Evolutionary conservation across 2,113 vertebrate species (phyloP), one percentile per base, ranked within the genome.

Genomic region (Oenanthe oenanthe): DNA sequence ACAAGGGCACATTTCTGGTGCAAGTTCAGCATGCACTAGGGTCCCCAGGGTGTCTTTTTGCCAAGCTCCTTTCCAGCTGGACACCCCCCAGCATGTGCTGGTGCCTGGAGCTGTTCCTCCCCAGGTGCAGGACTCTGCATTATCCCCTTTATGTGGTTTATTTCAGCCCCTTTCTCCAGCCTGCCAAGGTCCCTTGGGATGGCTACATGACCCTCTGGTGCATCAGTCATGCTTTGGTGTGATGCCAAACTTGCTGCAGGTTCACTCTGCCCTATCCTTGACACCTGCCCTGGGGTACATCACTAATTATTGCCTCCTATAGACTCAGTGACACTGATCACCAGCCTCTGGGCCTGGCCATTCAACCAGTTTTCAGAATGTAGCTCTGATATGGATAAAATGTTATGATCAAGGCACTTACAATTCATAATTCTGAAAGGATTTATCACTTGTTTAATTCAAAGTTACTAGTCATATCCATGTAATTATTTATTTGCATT

Each of bases 261-360:
- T 51, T 65, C n/a, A 8, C 12, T 67, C 31, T 38, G 15, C 13
- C 13, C 14, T 25, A 4, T 5, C 36, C 38, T 9, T 28, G 40
- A 36, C 8, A 9, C 10, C 14, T 45, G 21, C 10, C 31, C 76
- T 17, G 45, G 13, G 28, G 22, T 43, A 32, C 17, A 34, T 17
- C 3, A 3, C 9, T 11, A 15, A 3, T 42, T 24, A 34, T 6
- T 43, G 47, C 3, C 34, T 82, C 20, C 50, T 34, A 1, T 5
- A 34, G 21, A 48, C 43, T 18, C 36, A 0, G 0, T 40, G 38
- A 4, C 48, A 22, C 17, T 24, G 20, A 36, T 18, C 26, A 42
- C 2, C 56, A 66, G 16, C 2, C 26, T 74, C 31, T 42, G 10
- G 32, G 31, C 31, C 28, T 4, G 5, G 4, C 7, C 42, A 12